Base-by-base conservation (phyloP, 2,113 vertebrate genomes). In the Phaethon lepturus region DNA sequence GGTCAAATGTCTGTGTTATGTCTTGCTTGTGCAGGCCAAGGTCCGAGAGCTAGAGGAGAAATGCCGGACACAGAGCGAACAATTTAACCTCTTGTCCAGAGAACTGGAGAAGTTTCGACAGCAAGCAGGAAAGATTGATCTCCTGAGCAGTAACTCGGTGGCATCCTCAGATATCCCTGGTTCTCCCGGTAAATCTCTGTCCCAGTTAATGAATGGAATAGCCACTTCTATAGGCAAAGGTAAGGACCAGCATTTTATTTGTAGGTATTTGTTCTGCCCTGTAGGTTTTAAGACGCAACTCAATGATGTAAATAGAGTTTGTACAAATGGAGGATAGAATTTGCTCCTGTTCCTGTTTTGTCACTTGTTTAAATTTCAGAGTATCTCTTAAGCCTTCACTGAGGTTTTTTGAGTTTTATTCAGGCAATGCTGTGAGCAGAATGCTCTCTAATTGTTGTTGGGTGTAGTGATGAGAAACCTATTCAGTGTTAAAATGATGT, bases 21-120 rank as follows among this genome's bases (percentile, higher is more conserved):
- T 85, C 60, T 93, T 71, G 23, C 31, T 77, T 45, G 19, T 56
- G 38, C 96, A 99, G 99, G 98, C 99, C 97, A 99, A 99, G 98
- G 99, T 99, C 19, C 98, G 98, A 9, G 99, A 99, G 98, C 98
- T 99, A 97, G 99, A 99, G 98, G 99, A 99, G 95, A 99, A 99
- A 99, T 99, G 99, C 92, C 98, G 99, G 93, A 97, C 88, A 2
- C 99, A 99, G 98, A 99, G 99, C 90, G 99, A 99, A 96, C 99
- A 99, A 97, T 99, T 99, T 98, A 98, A 99, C 97, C 99, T 99
- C 95, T 98, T 99, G 95, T 99, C 99, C 11, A 98, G 98, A 97
- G 99, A 99, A 97, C 98, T 99, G 98, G 99, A 99, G 97, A 98
- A 97, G 82, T 99, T 99, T 96, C 99, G 99, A 60, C 98, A 99